Evolutionary conservation across 2,888 invertebrate genomes (phyloP).

Genomic region (Neria commutata): DNA sequence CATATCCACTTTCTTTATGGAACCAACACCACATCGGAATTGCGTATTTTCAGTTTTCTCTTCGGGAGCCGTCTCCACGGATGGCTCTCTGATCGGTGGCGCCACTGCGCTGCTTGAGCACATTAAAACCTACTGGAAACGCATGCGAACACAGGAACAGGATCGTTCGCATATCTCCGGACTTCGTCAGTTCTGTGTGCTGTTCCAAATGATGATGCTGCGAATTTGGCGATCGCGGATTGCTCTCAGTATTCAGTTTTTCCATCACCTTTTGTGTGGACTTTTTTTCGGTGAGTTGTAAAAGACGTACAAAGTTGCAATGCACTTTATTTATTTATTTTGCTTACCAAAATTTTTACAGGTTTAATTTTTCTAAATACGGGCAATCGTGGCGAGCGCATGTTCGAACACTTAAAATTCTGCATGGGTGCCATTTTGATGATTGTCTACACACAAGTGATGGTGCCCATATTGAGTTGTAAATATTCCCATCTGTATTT

Average conservation of each 20-base stretch:
- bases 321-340: background rate
- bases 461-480: conserved; percentile 74
- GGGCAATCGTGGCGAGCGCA: conserved; percentile 70
- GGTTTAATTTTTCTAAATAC: conserved; percentile 69
- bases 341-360: conserved; percentile 31
- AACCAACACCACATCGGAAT: conserved; percentile 43
- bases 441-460: conserved; percentile 72
- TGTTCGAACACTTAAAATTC: conserved; percentile 74
- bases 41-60: conserved; percentile 37
- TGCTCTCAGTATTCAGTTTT: conserved; percentile 68
- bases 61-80: conserved; percentile 42
- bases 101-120: conserved; percentile 62
- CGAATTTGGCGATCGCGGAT: conserved; percentile 68
- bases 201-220: conserved; percentile 67
- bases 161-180: conserved; percentile 64
- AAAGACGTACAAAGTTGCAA: background rate
- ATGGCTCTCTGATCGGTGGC: conserved; percentile 46
- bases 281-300: conserved; percentile 59
- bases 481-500: conserved; percentile 55
- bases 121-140: conserved; percentile 63
- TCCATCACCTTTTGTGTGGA: conserved; percentile 70
- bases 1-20: conserved; percentile 55
- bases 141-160: conserved; percentile 48
- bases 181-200: conserved; percentile 67
- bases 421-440: conserved; percentile 71